These are phyloP conservation scores for Laupala kohalensis DNA, from an alignment of 1,140 invertebrate genomes.

Conservation along the genomic window DNA sequence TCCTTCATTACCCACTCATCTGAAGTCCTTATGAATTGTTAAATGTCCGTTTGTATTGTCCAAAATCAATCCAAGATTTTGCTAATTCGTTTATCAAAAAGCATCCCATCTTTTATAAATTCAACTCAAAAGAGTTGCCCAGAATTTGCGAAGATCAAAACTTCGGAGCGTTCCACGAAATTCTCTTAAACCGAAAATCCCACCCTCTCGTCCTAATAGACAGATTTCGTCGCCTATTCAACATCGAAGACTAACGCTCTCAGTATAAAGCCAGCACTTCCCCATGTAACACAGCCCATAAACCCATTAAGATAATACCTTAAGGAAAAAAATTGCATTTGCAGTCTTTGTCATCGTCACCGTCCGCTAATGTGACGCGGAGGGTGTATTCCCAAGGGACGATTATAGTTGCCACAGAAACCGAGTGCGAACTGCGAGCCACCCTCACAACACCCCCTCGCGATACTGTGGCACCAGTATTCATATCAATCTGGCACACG, in stretches of 20 bases:
- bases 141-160: too few relatives aligned
- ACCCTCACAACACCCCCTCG: background rate
- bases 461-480: background rate
- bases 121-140: too few relatives aligned
- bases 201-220: background rate
- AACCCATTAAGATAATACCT: background rate
- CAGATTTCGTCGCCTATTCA: background rate
- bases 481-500: background rate
- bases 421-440: background rate
- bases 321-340: background rate
- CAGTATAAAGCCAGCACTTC: background rate
- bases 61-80: too few relatives aligned
- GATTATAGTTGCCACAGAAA: background rate
- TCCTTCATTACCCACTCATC: too few relatives aligned
- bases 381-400: too few relatives aligned
- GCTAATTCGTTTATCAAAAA: too few relatives aligned
- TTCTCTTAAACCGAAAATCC: too few relatives aligned
- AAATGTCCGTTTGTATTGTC: too few relatives aligned
- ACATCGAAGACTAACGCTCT: background rate
- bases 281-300: background rate
- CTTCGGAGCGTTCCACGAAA: too few relatives aligned
- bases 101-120: too few relatives aligned
- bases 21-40: too few relatives aligned
- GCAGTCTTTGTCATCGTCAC: background rate
- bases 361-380: background rate